A percentile compares a stretch with the other conserved stretches of the same genome.
Evolutionary conservation across 2,797 vertebrate species (phyloP).

Genomic region (Tapirus indicus): DNA sequence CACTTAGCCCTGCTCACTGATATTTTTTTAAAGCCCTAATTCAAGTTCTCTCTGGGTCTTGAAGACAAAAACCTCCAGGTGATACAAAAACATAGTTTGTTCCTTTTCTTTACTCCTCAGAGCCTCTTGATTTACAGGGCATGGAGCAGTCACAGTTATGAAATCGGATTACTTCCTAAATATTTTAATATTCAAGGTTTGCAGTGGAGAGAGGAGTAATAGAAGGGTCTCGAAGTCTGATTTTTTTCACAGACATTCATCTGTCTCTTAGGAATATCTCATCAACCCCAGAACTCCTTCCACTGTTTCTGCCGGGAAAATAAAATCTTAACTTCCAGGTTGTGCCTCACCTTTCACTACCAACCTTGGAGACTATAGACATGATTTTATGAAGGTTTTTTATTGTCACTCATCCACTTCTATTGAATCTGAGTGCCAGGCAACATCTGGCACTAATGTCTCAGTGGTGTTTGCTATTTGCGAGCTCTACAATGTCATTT

Average conservation of each 20-base stretch:
- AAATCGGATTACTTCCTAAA: not conserved
- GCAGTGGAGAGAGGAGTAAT: not conserved
- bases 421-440: not conserved
- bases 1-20: not conserved
- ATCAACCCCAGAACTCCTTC: no score
- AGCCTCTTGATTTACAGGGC: not conserved
- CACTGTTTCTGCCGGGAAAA: not conserved
- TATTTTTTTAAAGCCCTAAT: not conserved
- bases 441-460: not conserved
- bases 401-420: not conserved
- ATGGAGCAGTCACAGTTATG: not conserved
- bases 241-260: no score
- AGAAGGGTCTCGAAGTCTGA: not conserved
- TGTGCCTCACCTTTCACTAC: not conserved
- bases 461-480: not conserved
- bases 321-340: not conserved
- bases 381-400: not conserved
- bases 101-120: not conserved
- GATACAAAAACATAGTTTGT: not conserved
- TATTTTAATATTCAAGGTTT: not conserved
- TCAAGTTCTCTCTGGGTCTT: not conserved
- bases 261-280: no score
- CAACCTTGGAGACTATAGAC: not conserved
- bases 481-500: accelerated
- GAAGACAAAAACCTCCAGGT: not conserved